Percentiles rank a stretch among this genome's conserved stretches.
Conservation (phyloP, 2,113 vertebrate genomes). For the Tonatia bakeri region DNA sequence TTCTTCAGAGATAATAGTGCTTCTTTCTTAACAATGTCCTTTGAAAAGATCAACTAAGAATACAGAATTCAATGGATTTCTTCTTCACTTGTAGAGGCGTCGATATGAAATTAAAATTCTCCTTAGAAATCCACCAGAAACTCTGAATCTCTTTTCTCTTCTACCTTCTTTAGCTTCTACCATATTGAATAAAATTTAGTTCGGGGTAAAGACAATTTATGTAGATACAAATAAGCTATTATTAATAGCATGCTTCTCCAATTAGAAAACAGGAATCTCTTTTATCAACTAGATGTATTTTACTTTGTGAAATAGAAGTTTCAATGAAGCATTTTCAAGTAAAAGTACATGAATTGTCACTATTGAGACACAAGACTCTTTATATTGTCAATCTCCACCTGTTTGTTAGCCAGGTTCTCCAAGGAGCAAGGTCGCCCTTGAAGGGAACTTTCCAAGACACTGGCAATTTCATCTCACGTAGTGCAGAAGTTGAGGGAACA, state of each 20-base stretch:
- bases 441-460: background rate
- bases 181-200: background rate
- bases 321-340: background rate
- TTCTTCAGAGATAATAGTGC: background rate
- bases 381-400: background rate
- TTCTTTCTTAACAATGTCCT: background rate
- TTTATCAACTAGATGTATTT: background rate
- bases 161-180: background rate
- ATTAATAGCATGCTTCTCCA: background rate
- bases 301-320: background rate
- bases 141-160: background rate
- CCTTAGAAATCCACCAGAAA: background rate
- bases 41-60: background rate
- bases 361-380: background rate
- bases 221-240: background rate
- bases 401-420: background rate
- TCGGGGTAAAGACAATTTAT: background rate
- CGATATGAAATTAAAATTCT: background rate
- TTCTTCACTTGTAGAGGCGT: background rate
- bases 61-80: background rate
- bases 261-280: background rate
- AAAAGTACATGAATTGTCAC: background rate
- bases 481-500: background rate
- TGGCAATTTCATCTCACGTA: background rate
- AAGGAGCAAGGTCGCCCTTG: background rate